Base-by-base conservation (phyloP, 2,888 invertebrate species). In the Petrolisthes manimaculis region DNA sequence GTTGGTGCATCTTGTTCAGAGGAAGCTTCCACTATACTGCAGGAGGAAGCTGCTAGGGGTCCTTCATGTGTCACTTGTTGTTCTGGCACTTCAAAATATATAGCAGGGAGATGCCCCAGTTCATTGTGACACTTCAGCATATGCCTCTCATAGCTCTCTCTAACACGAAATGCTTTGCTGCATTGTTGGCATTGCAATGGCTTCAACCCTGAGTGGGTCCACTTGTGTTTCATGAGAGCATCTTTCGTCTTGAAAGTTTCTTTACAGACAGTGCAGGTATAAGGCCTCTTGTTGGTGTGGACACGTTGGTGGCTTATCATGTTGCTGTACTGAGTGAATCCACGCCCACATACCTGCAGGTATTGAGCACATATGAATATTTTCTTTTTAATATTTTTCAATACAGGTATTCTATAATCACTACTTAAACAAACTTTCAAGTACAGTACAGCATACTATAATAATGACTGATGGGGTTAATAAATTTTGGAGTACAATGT, bases 261-360 rank as follows among this genome's bases (percentile, higher is more conserved):
- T 12, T 61, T 74, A 82, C 86, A 86, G n/a, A 82, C 71, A 24
- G 61, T 37, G 53, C 86, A 86, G n/a, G 75, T 61, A 77, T 77
- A 86, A 8, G 86, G 81, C 6, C 79, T 74, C 37, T 56, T 37
- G 75, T 77, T 75, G 51, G 82, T 69, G 53, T 86, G 86, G 55
- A 56, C 75, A 14, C 86, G 81, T 21, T 77, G 81, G 67, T 86
- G 86, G 54, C 75, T 86, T 12, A 75, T 51, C 86, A 86, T 86
- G 54, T 86, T 86, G 67, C 86, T 77, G 75, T 86, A 86, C 61
- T 86, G 86, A 53, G 51, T 82, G 55, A 86, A 86, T 51, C 77
- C 75, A 21, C 86, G 86, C 6, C 75, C 81, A 82, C 86, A 86
- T 54, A 86, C 54, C 86, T 86, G 81, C n/a, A 82, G 37, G 21